These are phyloP conservation scores for Drosophila siamana DNA, from an alignment of 2,888 invertebrate species.

Conservation along the genomic window DNA sequence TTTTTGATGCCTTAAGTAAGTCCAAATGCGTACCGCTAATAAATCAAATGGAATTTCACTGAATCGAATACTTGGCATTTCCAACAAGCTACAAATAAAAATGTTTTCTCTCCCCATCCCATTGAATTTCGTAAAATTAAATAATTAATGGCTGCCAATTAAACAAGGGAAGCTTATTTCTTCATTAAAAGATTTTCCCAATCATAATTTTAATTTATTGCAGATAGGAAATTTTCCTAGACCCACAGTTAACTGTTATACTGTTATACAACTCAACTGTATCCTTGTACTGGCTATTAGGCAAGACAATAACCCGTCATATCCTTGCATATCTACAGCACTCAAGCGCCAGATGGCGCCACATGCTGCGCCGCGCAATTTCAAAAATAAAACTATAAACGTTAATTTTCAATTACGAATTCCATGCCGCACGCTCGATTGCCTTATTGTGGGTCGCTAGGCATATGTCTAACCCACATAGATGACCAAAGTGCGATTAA, in stretches of 20 bases:
- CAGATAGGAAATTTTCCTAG: not conserved
- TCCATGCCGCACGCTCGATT: conserved; percentile 39
- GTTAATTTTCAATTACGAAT: conserved; percentile 52
- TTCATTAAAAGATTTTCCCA: not conserved
- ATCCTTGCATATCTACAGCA: conserved; percentile 30
- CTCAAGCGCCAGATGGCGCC: conserved; percentile 45
- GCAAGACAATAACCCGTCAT: conserved; percentile 31
- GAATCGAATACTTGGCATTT: conserved; percentile 55
- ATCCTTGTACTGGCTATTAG: conserved; percentile 43
- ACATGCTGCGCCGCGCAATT: not conserved
- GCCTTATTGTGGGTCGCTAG: conserved; percentile 24
- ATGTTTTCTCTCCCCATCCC: not conserved
- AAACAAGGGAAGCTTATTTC: not conserved
- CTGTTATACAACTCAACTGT: not conserved
- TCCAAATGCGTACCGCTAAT: conserved; percentile 39
- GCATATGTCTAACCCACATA: conserved; percentile 68
- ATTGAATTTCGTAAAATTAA: not conserved
- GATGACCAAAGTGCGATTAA: conserved; percentile 67
- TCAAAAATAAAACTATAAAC: conserved; percentile 15
- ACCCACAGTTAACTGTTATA: conserved; percentile 8
- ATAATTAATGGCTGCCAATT: conserved; percentile 13
- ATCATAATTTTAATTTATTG: not conserved
- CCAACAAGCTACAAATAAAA: conserved; percentile 1
- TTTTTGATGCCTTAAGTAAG: conserved; percentile 51
- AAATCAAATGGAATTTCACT: conserved; percentile 65